phyloP scores from a whole-genome alignment of 2,113 vertebrate genomes.

The Mus pahari region DNA sequence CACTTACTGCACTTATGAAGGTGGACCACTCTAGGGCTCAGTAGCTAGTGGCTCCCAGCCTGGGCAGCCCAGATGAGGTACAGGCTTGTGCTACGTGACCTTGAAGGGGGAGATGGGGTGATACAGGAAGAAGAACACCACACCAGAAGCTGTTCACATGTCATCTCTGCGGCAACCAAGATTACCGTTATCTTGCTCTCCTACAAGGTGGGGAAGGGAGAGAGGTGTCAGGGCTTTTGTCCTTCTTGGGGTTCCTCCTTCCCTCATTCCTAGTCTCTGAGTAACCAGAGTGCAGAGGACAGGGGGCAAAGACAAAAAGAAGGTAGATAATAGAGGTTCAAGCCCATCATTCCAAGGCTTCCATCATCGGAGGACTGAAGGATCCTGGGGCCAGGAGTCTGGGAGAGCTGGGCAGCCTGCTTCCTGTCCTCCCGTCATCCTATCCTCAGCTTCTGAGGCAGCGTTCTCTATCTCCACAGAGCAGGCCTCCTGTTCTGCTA shows the following conservation, averaged over 20 bases:
- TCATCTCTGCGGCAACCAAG: background rate
- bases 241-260: background rate
- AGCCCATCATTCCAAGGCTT: background rate
- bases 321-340: background rate
- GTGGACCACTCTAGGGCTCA: background rate
- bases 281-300: background rate
- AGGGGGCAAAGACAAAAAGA: background rate
- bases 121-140: background rate
- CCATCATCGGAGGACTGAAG: background rate
- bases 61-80: background rate
- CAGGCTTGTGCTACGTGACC: background rate
- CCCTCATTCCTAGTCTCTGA: background rate
- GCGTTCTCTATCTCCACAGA: constrained; percentile 64
- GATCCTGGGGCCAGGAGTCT: too few relatives aligned
- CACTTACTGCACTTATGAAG: background rate
- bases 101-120: background rate
- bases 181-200: background rate
- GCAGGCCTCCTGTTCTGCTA: constrained; percentile 25
- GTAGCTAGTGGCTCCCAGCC: background rate
- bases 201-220: background rate
- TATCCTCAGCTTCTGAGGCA: constrained; percentile 28
- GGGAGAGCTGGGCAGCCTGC: background rate
- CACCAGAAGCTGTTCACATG: background rate
- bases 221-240: background rate
- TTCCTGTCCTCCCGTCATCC: background rate